Evolutionary conservation across 1,140 invertebrate genomes (phyloP), one percentile per base, ranked within the genome.

Genomic region (Atopsyche davidsoni): DNA sequence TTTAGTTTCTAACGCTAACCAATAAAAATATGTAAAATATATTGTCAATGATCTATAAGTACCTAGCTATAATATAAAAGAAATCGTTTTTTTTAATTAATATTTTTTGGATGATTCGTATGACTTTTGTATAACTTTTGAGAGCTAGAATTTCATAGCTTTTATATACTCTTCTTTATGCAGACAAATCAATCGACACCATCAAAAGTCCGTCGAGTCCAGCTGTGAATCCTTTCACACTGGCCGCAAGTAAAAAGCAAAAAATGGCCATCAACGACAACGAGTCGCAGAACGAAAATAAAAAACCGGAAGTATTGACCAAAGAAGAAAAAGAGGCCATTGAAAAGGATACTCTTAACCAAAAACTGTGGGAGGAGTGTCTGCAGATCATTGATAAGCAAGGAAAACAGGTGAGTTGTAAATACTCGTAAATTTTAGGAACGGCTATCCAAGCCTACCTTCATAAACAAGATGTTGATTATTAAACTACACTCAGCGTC

Each of bases 281-380:
- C 14, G 53, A 46, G 22, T 51, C 56, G 14, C 65, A 53, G 44
- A 62, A 46, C 18, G 50, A 46, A 46, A 54, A 54, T 19, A 46
- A 63, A 62, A 32, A 54, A 44, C 46, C 21, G 19, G 32, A 50
- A 34, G 39, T 52, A 2, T 50, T 69, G 1, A 63, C 49, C 21
- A 46, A 44, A 1, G 71, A 80, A 45, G 67, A 80, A 14, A 59
- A 62, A 32, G 65, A 77, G 25, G 62, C 75, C 1, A 83, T 89
- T 9, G 60, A 76, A 10, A 59, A 71, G 17, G 87, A 90, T 61
- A 58, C 59, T 43, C 16, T 64, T 2, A 87, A 88, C 62, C 60
- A 68, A 45, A 87, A 87, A 64, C 62, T 85, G 1, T 89, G 86
- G 87, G 61, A 73, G 0, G 80, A 79, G 59, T 80, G 83, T 57